phyloP scores from a whole-genome alignment of 2,888 invertebrate species.

The Pristionchus entomophagus region DNA sequence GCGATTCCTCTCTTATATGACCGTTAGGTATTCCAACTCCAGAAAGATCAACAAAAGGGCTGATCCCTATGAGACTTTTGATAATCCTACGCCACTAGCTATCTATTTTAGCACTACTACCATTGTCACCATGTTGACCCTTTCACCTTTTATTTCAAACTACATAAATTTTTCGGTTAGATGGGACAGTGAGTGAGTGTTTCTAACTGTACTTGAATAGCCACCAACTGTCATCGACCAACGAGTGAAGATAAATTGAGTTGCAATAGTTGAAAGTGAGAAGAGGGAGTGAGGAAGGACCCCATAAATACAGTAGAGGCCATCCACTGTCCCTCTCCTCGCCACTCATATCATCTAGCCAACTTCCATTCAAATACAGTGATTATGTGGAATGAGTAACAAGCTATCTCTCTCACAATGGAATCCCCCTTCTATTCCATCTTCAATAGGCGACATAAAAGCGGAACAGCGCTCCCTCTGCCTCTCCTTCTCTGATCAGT shows the following conservation, averaged over 20 bases:
- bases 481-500: background rate
- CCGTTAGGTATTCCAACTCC: no score
- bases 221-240: background rate
- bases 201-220: no score
- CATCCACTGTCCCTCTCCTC: background rate
- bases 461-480: slow-evolving; percentile 1
- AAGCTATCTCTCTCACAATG: background rate
- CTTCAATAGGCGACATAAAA: slow-evolving; percentile 29
- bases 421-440: slow-evolving; percentile 6
- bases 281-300: background rate
- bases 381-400: slow-evolving; percentile 18
- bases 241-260: slow-evolving; percentile 18
- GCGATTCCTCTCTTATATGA: no score
- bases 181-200: no score
- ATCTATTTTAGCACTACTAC: no score
- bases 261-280: background rate
- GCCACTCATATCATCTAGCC: background rate
- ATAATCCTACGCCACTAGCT: no score
- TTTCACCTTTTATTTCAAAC: no score
- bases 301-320: slow-evolving; percentile 22
- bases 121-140: no score
- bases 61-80: no score
- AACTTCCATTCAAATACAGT: background rate
- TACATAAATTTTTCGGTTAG: no score
- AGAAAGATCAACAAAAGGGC: no score